These are phyloP conservation scores for Hucho hucho DNA, from an alignment of 2,113 vertebrate genomes.

Conservation along the genomic window DNA sequence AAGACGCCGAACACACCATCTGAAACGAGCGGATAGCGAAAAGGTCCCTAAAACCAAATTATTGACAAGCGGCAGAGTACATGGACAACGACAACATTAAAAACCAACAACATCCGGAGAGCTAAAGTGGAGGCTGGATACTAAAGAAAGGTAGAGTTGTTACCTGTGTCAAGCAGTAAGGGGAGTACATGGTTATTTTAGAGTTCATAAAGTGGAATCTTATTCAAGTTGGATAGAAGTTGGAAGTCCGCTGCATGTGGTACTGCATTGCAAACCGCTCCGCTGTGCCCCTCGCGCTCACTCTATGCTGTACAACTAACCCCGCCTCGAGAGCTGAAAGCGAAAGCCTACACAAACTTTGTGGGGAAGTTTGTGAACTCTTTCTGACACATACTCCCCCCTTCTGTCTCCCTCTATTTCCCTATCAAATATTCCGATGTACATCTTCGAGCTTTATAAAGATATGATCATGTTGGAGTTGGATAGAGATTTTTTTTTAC, in stretches of 20 bases:
- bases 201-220: constrained; percentile 62
- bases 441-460: background rate
- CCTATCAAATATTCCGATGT: background rate
- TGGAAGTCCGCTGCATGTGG: constrained; percentile 74
- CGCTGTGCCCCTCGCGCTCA: constrained; percentile 53
- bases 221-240: constrained; percentile 76
- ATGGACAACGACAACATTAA: constrained; percentile 24
- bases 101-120: constrained; percentile 9
- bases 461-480: background rate
- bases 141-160: constrained; percentile 21
- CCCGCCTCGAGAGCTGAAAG: constrained; percentile 77
- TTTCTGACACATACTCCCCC: constrained; percentile 10
- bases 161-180: constrained; percentile 84
- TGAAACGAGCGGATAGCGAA: constrained; percentile 46
- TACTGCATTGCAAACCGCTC: constrained; percentile 75
- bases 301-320: constrained; percentile 70
- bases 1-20: constrained; percentile 39
- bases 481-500: too few relatives aligned
- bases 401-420: constrained; percentile 31
- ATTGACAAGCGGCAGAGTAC: constrained; percentile 48
- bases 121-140: background rate
- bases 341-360: constrained; percentile 79
- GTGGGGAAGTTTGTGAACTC: constrained; percentile 64
- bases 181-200: constrained; percentile 79
- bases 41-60: constrained; percentile 52